Evolutionary conservation across 2,888 invertebrate species (phyloP), one percentile per base, ranked within the genome.

Genomic region (Drosophila heteroneura): DNA sequence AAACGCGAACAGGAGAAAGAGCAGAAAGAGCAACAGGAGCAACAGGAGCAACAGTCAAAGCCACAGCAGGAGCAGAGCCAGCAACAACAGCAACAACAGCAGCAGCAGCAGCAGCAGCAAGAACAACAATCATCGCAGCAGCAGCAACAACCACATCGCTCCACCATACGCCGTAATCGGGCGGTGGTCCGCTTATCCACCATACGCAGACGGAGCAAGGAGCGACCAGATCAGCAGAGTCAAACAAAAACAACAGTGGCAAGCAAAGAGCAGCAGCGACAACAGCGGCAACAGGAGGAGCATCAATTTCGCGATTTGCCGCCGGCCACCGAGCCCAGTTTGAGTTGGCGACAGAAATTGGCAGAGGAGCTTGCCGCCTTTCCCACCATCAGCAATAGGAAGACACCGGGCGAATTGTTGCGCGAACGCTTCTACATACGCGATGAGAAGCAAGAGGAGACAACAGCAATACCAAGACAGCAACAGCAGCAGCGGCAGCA

Each of bases 131-230:
- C 57, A 12, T 51, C 60, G 92, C 93, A 84, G 0, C 58, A 32
- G 35, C 70, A 62, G n/a, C 70, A 65, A 92, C 94, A 85, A 3
- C 67, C 94, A 93, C 57, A 95, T 70, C 93, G 95, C 68, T 94
- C 95, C 70, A 95, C 96, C 0, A 96, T 97, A 79, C 95, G 95
- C 88, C 94, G 97, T 16, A 96, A 96, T 72, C 94, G 97, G 41
- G 95, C 96, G 1, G 96, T 97, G 28, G 96, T 97, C 14, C 94
- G 97, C 62, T 94, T 97, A 49, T 96, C 96, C 77, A 97, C 97
- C 1, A 94, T 96, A 83, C 93, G 92, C 0, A 80, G 91, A 37
- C 86, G 92, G 39, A 93, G 91, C 78, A 92, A 88, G 80, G 92
- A 88, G 5, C 85, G 82, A 5, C 30, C 16, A 6, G 81, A 81